A percentile compares a stretch with the other conserved stretches of the same genome.
These are phyloP conservation scores for Gallinago paraguaiae DNA, from an alignment of 2,113 vertebrate species.

Conservation along the genomic window DNA sequence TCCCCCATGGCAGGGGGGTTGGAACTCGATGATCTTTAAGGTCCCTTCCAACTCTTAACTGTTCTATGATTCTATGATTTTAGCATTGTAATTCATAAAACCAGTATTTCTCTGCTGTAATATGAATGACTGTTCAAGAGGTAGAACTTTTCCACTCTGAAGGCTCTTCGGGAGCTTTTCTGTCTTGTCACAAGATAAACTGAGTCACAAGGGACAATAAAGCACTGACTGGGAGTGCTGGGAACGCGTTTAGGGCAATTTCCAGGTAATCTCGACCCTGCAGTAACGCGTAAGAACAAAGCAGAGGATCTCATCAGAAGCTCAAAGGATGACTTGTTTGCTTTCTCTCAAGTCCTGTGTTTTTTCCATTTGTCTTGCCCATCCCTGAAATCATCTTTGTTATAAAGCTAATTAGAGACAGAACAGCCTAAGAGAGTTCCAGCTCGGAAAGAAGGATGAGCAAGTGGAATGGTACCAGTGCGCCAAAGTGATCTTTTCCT, in stretches of 20 bases:
- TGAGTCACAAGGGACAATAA: not conserved
- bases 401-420: not conserved
- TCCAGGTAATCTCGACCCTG: fast-evolving
- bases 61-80: not conserved
- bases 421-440: not conserved
- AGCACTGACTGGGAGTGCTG: fast-evolving
- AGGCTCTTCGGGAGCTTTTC: not conserved
- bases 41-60: too few relatives aligned
- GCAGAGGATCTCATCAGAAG: not conserved
- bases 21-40: too few relatives aligned
- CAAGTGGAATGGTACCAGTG: not conserved
- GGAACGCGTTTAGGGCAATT: not conserved
- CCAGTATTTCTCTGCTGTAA: not conserved
- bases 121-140: not conserved
- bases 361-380: not conserved
- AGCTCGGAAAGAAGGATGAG: not conserved
- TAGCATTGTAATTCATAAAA: not conserved
- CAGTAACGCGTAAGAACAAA: not conserved
- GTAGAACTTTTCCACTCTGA: not conserved
- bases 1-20: too few relatives aligned
- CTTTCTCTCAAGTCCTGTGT: not conserved
- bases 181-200: not conserved
- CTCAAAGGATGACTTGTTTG: not conserved
- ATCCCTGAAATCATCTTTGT: not conserved
- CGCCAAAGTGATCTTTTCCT: not conserved